Conservation (phyloP, 2,797 vertebrate genomes). For the Argentina silus region DNA sequence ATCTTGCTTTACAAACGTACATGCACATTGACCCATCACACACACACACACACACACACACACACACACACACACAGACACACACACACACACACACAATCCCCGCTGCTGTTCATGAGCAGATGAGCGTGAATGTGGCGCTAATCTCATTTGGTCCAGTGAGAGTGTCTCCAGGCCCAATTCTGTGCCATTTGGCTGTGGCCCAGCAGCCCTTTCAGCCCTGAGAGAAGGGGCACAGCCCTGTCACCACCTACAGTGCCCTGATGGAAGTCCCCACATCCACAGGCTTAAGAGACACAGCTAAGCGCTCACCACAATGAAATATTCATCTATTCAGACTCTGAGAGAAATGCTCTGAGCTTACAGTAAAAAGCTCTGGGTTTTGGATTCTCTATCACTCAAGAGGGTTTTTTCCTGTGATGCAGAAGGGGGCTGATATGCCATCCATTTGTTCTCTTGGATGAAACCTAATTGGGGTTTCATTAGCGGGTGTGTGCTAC, state of each 20-base stretch:
- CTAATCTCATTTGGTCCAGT: conserved; percentile 14
- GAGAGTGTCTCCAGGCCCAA: conserved; percentile 9
- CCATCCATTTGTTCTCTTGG: background rate
- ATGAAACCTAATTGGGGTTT: background rate
- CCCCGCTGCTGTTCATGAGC: conserved; percentile 8
- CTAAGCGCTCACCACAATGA: conserved; percentile 36
- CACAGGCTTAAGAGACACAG: background rate
- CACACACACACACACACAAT: conserved; percentile 3
- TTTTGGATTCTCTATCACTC: background rate
- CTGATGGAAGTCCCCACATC: background rate
- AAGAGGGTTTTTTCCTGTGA: background rate
- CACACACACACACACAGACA: background rate
- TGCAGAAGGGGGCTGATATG: background rate
- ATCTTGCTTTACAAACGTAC: background rate
- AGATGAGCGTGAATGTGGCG: conserved; percentile 6
- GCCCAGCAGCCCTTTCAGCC: conserved; percentile 2
- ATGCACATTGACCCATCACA: no score
- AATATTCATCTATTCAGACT: conserved; percentile 40
- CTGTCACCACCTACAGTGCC: conserved; percentile 7
- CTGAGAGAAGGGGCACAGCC: background rate
- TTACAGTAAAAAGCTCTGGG: background rate
- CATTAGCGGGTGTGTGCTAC: background rate
- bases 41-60: no score
- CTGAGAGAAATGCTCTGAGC: conserved; percentile 6
- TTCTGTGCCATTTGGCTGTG: conserved; percentile 2